Percentiles rank a stretch among this genome's conserved stretches.
phyloP scores from a whole-genome alignment of 2,113 vertebrate genomes.

The Mus pahari region DNA sequence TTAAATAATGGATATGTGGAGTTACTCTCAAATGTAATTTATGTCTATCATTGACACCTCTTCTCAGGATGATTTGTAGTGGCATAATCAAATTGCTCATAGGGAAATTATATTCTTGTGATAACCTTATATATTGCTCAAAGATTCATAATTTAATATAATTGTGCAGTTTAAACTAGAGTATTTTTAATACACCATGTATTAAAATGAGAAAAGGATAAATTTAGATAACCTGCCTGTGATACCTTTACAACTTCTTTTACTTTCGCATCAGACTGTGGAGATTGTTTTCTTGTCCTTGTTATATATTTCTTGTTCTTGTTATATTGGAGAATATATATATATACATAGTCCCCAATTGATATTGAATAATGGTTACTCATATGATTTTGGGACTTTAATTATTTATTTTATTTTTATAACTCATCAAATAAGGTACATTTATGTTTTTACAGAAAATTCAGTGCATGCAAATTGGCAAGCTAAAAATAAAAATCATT shows the following conservation, averaged over 20 bases:
- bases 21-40: background rate
- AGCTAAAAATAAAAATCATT: background rate
- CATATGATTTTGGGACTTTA: background rate
- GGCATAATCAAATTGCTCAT: constrained; percentile 7
- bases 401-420: background rate
- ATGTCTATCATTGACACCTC: background rate
- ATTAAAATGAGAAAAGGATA: background rate
- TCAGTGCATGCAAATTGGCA: background rate
- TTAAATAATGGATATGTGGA: background rate
- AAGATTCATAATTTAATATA: background rate
- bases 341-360: too few relatives aligned
- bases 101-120: background rate
- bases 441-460: background rate
- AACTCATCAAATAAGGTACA: background rate
- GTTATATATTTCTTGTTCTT: too few relatives aligned
- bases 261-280: background rate
- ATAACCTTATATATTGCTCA: background rate
- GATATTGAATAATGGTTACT: background rate
- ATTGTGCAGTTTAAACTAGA: background rate
- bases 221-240: background rate
- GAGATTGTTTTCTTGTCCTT: background rate
- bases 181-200: background rate
- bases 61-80: background rate
- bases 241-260: background rate
- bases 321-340: too few relatives aligned